Percentiles rank a stretch among this genome's conserved stretches.
These are phyloP conservation scores for Phylloscopus trochilus DNA, from an alignment of 2,113 vertebrate species.

Conservation along the genomic window DNA sequence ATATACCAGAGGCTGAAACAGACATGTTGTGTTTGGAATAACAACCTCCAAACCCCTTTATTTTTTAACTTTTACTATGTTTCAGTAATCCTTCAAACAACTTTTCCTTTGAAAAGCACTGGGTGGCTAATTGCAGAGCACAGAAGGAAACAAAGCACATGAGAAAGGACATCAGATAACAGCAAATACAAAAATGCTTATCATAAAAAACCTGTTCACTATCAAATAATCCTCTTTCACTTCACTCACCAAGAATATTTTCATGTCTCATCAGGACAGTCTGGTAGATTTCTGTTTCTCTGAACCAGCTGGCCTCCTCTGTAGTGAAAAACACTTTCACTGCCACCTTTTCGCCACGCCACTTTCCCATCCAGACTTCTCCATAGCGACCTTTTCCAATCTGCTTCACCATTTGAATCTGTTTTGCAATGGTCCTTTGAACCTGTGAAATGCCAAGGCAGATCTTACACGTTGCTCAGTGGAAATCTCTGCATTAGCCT, in stretches of 20 bases:
- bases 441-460: conserved; percentile 77
- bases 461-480: not conserved
- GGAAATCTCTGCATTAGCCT: not conserved
- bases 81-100: not conserved
- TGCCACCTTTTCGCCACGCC: conserved; percentile 94
- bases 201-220: not conserved
- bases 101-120: not conserved
- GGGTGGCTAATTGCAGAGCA: not conserved
- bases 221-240: not conserved
- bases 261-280: conserved; percentile 97
- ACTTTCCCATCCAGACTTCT: conserved; percentile 97
- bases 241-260: conserved; percentile 91
- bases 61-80: not conserved
- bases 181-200: not conserved
- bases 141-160: not conserved
- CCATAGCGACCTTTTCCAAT: conserved; percentile 97
- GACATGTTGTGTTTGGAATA: not conserved
- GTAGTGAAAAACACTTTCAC: conserved; percentile 98
- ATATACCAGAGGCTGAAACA: not conserved
- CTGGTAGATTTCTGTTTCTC: conserved; percentile 98
- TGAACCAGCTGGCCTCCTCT: conserved; percentile 98
- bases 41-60: not conserved
- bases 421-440: conserved; percentile 96
- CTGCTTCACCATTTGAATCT: conserved; percentile 98
- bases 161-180: not conserved